Percentiles rank a stretch among this genome's conserved stretches.
These are phyloP conservation scores for Cerceris rybyensis DNA, from an alignment of 2,888 invertebrate species.

Conservation along the genomic window DNA sequence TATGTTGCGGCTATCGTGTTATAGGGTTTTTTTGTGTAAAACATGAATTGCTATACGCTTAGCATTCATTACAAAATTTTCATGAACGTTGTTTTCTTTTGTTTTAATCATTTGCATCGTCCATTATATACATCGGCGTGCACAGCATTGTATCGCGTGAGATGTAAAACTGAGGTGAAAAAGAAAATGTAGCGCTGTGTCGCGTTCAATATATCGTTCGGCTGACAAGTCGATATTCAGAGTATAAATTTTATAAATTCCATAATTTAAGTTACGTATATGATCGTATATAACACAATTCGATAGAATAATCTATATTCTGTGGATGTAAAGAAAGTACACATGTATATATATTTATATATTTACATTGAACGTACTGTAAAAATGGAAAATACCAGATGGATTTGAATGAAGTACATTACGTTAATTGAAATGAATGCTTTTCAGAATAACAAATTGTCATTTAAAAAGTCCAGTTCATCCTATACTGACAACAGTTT, in stretches of 20 bases:
- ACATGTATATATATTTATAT: slow-evolving; percentile 50
- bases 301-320: slow-evolving; percentile 43
- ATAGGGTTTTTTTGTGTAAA: slow-evolving; percentile 24
- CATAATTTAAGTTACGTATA: slow-evolving; percentile 30
- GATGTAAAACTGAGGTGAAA: slow-evolving; percentile 22
- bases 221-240: slow-evolving; percentile 23
- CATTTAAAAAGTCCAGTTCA: slow-evolving; percentile 33
- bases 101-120: slow-evolving; percentile 10
- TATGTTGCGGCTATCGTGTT: slow-evolving; percentile 11
- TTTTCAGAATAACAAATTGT: slow-evolving; percentile 34
- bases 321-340: slow-evolving; percentile 51
- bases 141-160: slow-evolving; percentile 23
- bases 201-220: slow-evolving; percentile 19
- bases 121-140: slow-evolving; percentile 20
- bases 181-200: slow-evolving; percentile 6
- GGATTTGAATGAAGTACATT: slow-evolving; percentile 36
- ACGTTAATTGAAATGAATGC: slow-evolving; percentile 38
- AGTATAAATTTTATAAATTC: slow-evolving; percentile 40
- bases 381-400: slow-evolving; percentile 56
- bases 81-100: not conserved
- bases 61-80: slow-evolving; percentile 23
- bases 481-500: slow-evolving; percentile 41
- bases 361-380: slow-evolving; percentile 61
- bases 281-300: slow-evolving; percentile 45
- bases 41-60: slow-evolving; percentile 17